Conservation (phyloP, 2,888 invertebrate genomes). For the Myathropa florea region DNA sequence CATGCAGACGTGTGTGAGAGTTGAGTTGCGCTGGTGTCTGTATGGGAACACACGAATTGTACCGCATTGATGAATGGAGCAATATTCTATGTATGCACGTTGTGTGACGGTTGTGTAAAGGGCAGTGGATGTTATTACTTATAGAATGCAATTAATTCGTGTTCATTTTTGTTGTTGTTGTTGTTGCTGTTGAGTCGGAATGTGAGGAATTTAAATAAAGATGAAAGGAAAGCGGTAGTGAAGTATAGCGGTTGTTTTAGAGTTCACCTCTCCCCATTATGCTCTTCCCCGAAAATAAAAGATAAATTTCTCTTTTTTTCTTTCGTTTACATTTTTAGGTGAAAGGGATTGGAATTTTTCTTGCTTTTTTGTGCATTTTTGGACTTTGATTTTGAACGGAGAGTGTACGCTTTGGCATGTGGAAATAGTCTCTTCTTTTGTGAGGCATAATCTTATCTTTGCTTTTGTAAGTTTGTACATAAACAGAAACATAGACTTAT, state of each 20-base stretch:
- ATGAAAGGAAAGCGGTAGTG: conserved; percentile 56
- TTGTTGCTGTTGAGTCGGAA: conserved; percentile 32
- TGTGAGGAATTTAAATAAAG: conserved; percentile 57
- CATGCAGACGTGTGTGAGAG: background rate
- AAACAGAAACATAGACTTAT: background rate
- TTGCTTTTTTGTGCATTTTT: conserved; percentile 18
- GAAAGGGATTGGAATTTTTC: conserved; percentile 47
- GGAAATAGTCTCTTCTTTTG: background rate
- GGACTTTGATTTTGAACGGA: background rate
- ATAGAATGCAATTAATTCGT: conserved; percentile 61
- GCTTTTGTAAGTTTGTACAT: background rate
- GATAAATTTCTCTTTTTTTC: conserved; percentile 41
- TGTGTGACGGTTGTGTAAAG: conserved; percentile 53
- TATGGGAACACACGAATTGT: conserved; percentile 4
- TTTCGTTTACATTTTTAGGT: conserved; percentile 42
- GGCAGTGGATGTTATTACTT: conserved; percentile 52
- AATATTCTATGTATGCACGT: conserved; percentile 1
- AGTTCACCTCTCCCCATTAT: conserved; percentile 8
- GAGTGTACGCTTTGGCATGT: background rate
- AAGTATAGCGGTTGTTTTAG: conserved; percentile 11
- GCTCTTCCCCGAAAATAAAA: background rate
- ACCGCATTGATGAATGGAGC: conserved; percentile 64
- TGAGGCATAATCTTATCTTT: conserved; percentile 44
- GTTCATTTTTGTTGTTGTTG: conserved; percentile 23
- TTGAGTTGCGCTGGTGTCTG: background rate